These are phyloP conservation scores for Diploptera punctata DNA, from an alignment of 2,888 invertebrate species.

Conservation along the genomic window DNA sequence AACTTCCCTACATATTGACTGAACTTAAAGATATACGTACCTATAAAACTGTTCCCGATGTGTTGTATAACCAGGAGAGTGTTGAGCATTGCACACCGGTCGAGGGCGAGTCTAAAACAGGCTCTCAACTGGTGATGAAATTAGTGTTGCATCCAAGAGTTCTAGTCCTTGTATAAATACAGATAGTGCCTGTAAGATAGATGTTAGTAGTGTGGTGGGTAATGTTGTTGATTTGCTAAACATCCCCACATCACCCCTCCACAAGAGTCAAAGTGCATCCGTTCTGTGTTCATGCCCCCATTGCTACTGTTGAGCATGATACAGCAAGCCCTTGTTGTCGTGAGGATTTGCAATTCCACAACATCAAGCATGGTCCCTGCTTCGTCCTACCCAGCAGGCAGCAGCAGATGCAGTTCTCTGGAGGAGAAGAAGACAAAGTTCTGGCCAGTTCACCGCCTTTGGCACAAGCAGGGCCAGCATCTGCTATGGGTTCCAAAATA, in stretches of 20 bases:
- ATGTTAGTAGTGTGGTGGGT: no score
- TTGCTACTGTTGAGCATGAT: constrained; percentile 23
- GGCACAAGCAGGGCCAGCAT: constrained; percentile 65
- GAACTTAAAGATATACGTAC: not conserved
- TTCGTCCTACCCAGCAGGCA: constrained; percentile 53
- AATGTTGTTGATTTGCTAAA: not conserved
- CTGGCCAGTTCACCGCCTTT: constrained; percentile 22
- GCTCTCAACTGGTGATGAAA: constrained; percentile 15
- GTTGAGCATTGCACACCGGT: not conserved
- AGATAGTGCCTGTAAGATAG: no score
- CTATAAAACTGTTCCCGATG: not conserved
- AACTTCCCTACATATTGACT: no score
- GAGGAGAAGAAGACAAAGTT: constrained; percentile 25
- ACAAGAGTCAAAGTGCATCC: constrained; percentile 43
- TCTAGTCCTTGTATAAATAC: constrained; percentile 11
- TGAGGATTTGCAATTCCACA: constrained; percentile 26
- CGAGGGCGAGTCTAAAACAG: not conserved
- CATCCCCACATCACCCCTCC: constrained; percentile 37
- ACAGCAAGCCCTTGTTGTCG: constrained; percentile 14
- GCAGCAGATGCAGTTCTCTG: constrained; percentile 12
- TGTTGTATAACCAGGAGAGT: constrained; percentile 7
- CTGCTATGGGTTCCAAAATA: constrained; percentile 61
- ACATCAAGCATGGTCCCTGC: constrained; percentile 52
- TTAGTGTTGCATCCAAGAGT: constrained; percentile 10
- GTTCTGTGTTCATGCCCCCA: constrained; percentile 27